A percentile compares a stretch with the other conserved stretches of the same genome.
These are phyloP conservation scores for Leucosticte australis DNA, from an alignment of 2,113 vertebrate species.

Conservation along the genomic window DNA sequence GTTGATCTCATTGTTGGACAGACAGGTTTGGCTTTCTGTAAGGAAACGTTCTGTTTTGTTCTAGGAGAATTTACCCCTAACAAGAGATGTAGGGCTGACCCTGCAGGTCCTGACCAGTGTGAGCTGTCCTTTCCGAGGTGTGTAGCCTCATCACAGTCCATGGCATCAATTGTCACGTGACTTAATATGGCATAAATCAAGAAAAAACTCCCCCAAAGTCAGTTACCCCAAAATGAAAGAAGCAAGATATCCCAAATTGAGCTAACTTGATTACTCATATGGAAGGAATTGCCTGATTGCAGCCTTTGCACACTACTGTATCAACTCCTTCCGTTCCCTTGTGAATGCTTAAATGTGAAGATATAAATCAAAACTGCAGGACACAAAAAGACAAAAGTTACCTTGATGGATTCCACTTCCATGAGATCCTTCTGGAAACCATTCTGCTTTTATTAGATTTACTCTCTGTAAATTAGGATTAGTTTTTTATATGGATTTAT, in stretches of 20 bases:
- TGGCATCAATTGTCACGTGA: neutral
- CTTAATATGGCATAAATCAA: neutral
- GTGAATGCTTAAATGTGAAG: neutral
- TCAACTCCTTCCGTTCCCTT: neutral
- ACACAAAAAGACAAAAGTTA: conserved; percentile 29
- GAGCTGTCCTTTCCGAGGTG: neutral
- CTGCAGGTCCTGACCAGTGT: neutral
- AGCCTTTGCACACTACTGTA: conserved; percentile 20
- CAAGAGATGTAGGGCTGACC: neutral
- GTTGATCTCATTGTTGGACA: neutral
- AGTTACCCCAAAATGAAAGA: neutral
- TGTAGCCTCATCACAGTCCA: neutral
- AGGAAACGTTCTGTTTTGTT: neutral
- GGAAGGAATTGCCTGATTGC: conserved; percentile 48
- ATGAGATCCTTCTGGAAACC: conserved; percentile 38
- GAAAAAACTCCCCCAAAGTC: neutral
- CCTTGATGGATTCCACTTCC: conserved; percentile 37
- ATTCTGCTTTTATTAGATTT: conserved; percentile 60
- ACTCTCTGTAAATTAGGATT: conserved; percentile 62
- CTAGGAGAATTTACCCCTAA: neutral
- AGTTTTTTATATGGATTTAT: conserved; percentile 65
- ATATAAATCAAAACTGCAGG: conserved; percentile 35
- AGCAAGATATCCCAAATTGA: neutral
- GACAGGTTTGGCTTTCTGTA: neutral
- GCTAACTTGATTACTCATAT: conserved; percentile 20